Conservation (phyloP, 2,888 invertebrate genomes). For the Oeneis ivallda region DNA sequence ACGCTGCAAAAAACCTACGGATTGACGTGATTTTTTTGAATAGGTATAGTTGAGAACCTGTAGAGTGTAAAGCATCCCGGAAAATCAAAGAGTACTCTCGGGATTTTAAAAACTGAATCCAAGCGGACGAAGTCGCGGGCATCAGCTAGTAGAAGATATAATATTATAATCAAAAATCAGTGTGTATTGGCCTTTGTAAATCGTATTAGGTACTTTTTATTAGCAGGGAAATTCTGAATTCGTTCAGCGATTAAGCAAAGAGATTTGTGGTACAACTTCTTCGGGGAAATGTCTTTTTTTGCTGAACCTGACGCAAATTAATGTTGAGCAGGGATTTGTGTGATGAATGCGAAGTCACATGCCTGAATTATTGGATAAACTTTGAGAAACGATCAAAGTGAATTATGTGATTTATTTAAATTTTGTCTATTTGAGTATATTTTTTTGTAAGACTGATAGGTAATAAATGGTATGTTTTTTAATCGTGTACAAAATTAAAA, state of each 20-base stretch:
- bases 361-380: conserved; percentile 30
- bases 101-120: no score
- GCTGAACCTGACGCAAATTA: conserved; percentile 38
- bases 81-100: no score
- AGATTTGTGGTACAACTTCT: conserved; percentile 66
- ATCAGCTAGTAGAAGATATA: no score
- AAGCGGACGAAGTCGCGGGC: no score
- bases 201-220: conserved; percentile 29
- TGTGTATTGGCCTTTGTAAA: conserved; percentile 1
- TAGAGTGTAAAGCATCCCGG: no score
- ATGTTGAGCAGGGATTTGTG: conserved; percentile 33
- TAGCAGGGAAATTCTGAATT: conserved; percentile 38
- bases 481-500: no score
- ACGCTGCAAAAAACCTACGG: no score
- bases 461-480: no score
- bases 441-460: background rate
- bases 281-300: conserved; percentile 41
- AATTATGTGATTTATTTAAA: conserved; percentile 21
- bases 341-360: conserved; percentile 38
- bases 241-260: conserved; percentile 51
- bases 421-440: background rate
- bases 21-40: no score
- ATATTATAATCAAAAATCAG: background rate
- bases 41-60: no score
- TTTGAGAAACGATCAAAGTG: conserved; percentile 29